phyloP scores from a whole-genome alignment of 1,140 invertebrate species.

The Ylistrum balloti region DNA sequence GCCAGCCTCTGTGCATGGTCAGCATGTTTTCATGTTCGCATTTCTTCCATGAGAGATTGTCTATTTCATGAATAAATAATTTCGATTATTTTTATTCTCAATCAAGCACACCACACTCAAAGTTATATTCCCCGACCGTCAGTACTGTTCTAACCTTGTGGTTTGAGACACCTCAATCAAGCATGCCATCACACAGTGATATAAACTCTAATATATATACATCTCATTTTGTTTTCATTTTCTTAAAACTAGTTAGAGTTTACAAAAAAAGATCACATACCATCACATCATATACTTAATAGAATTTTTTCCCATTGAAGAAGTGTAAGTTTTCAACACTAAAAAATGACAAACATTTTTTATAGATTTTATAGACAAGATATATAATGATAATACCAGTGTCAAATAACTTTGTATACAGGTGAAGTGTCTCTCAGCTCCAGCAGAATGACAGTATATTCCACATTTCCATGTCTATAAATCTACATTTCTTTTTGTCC shows the following conservation, averaged over 20 bases:
- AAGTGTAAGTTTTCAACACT: background rate
- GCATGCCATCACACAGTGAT: background rate
- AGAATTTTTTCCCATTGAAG: background rate
- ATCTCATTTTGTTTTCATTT: background rate
- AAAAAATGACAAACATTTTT: background rate
- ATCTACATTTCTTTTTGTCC: no score
- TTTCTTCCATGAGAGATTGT: background rate
- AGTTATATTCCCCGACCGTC: background rate
- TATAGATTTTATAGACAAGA: background rate
- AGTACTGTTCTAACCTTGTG: background rate
- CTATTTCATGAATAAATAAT: slow-evolving; percentile 40
- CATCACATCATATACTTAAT: background rate
- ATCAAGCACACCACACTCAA: slow-evolving; percentile 24
- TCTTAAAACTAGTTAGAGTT: no score
- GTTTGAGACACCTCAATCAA: background rate
- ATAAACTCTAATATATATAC: background rate
- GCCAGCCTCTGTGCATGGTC: slow-evolving; percentile 18
- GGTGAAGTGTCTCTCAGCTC: background rate
- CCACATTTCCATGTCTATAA: no score
- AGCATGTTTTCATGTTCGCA: background rate
- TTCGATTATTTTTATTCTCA: slow-evolving; percentile 34
- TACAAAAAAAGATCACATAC: background rate
- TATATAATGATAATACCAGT: background rate
- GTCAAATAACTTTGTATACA: background rate
- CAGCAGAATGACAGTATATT: background rate